A percentile compares a stretch with the other conserved stretches of the same genome.
Evolutionary conservation across 2,113 vertebrate species (phyloP).

Genomic region (Rattus rattus): DNA sequence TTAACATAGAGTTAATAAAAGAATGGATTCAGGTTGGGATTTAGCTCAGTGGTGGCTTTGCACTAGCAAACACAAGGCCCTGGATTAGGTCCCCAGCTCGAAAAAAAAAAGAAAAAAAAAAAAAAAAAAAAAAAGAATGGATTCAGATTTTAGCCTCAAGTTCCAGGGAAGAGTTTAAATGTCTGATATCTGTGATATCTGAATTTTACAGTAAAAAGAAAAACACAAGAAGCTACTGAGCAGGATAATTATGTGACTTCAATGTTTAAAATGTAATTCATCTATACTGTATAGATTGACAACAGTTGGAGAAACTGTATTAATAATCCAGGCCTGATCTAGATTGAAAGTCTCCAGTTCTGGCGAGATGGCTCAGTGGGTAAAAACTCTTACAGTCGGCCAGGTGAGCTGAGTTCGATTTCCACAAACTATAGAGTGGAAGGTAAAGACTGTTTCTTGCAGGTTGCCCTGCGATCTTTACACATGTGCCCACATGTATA

Average conservation of each 20-base stretch:
- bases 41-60: too few species aligned
- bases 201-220: conserved; percentile 18
- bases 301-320: background rate
- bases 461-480: background rate
- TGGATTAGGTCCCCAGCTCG: too few species aligned
- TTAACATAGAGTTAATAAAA: background rate
- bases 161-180: conserved; percentile 21
- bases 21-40: background rate
- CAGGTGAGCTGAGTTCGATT: background rate
- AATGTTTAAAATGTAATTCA: conserved; percentile 59
- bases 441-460: background rate
- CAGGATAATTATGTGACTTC: conserved; percentile 25
- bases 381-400: background rate
- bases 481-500: too few species aligned
- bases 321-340: background rate
- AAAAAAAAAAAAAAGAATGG: background rate
- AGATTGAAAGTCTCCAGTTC: conserved; percentile 1
- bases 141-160: conserved; percentile 53
- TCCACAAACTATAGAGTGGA: background rate
- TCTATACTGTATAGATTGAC: background rate
- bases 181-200: background rate
- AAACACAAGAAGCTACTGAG: background rate
- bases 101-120: too few species aligned
- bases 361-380: background rate
- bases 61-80: too few species aligned